A percentile compares a stretch with the other conserved stretches of the same genome.
Evolutionary conservation across 2,113 vertebrate genomes (phyloP).

Genomic region (Tachysurus vachellii): DNA sequence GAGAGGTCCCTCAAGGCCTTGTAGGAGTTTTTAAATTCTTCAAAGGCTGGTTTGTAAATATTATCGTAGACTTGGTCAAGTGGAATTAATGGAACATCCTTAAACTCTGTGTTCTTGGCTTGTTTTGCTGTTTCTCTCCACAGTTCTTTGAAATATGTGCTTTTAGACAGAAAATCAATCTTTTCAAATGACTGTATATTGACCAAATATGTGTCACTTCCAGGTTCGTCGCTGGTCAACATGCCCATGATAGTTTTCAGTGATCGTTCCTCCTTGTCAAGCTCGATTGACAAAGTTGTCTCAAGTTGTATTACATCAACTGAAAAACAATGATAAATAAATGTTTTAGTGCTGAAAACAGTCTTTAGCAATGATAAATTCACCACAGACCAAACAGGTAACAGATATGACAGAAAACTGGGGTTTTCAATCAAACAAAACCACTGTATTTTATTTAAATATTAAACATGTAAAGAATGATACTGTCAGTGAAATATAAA

Average conservation of each 20-base stretch:
- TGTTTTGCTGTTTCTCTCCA: slow-evolving; percentile 26
- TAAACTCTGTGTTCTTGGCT: slow-evolving; percentile 15
- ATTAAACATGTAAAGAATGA: neutral
- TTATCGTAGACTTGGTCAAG: slow-evolving; percentile 28
- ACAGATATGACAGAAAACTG: neutral
- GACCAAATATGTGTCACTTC: neutral
- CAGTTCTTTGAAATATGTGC: slow-evolving; percentile 41
- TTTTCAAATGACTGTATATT: slow-evolving; percentile 37
- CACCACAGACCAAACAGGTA: neutral
- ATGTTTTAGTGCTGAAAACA: neutral
- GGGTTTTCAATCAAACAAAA: neutral
- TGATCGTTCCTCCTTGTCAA: slow-evolving; percentile 30
- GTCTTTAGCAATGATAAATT: neutral
- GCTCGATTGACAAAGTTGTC: slow-evolving; percentile 3
- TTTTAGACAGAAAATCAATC: slow-evolving; percentile 29
- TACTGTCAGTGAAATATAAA: neutral
- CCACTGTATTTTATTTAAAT: too few relatives aligned
- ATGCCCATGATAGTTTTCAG: slow-evolving; percentile 22
- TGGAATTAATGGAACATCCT: slow-evolving; percentile 9
- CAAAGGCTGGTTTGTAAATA: slow-evolving; percentile 39
- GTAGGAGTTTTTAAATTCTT: slow-evolving; percentile 27
- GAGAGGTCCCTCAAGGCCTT: slow-evolving; percentile 33
- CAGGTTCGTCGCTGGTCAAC: slow-evolving; percentile 16
- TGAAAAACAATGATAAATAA: slow-evolving; percentile 24
- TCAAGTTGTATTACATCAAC: slow-evolving; percentile 38